Base-by-base conservation (phyloP, 1,140 invertebrate species). In the Macrobrachium rosenbergii region DNA sequence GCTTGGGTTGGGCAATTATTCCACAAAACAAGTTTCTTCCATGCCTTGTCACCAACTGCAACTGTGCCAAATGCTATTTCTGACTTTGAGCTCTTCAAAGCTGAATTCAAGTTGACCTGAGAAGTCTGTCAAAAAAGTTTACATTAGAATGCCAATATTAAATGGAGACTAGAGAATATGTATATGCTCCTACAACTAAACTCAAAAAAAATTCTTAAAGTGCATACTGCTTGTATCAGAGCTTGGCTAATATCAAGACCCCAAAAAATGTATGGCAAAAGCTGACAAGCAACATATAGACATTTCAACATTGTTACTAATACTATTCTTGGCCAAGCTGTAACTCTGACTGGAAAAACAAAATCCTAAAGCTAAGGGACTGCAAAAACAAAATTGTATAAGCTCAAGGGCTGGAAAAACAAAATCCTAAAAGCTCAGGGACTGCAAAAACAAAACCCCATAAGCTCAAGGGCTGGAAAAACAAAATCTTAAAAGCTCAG, bases 41-140 rank as follows among this genome's bases (percentile, higher is more conserved):
- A 81, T 52, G 63, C 79, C 11, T 28, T 60, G 8, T 21, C 78
- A 19, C 78, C 85, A 43, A 87, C 69, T 17, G 23, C 23, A 5
- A 81, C 85, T 75, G 77, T 75, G 5, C 85, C 85, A 59, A 87
- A 87, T 23, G 80, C 79, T 37, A 82, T 17, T 8, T 69, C 78
- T 6, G 85, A 87, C 52, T 82, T 81, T 59, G 67, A 81, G 59
- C 78, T 75, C 69, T 87, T 69, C 19, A 87, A 23, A 59, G 77
- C 79, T 0, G 69, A 52, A 8, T 78, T 60, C 58, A 80, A 45
- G 37, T 23, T 79, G 81, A 17, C 21, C 64, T 81, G 52, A 12
- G 69, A 52, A 52, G 52, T 8, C 52, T 52, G 7, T 52, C 7
- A 12, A 52, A 52, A 52, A 52, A 52, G 12, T 10, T 14, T 28